Percentiles rank a stretch among this genome's conserved stretches.
These are phyloP conservation scores for Rattus norvegicus DNA, from an alignment of 2,113 vertebrate genomes.

Conservation along the genomic window GRCr8 NC_086019.1:99571501-99572000, in stretches of 20 bases:
- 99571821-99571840: conserved; percentile 89
- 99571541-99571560: conserved; percentile 66
- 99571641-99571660: conserved; percentile 24
- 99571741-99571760: conserved; percentile 73
- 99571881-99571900: conserved; percentile 94
- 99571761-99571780: conserved; percentile 75
- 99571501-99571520: conserved; percentile 67
- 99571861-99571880: conserved; percentile 93
- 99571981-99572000: conserved; percentile 99
- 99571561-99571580: conserved; percentile 66
- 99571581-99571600: conserved; percentile 73
- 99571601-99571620: conserved; percentile 67
- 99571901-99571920: conserved; percentile 95
- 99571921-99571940: conserved; percentile 96
- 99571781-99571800: conserved; percentile 86
- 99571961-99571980: conserved; percentile 98
- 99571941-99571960: conserved; percentile 99
- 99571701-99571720: conserved; percentile 81
- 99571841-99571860: conserved; percentile 93
- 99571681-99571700: conserved; percentile 37
- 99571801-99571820: conserved; percentile 93
- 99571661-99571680: too few relatives aligned
- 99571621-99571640: conserved; percentile 73
- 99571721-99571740: conserved; percentile 63
- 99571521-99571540: conserved; percentile 73